These are phyloP conservation scores for Eudasyphora cyanicolor DNA, from an alignment of 2,888 invertebrate genomes.

Conservation along the genomic window DNA sequence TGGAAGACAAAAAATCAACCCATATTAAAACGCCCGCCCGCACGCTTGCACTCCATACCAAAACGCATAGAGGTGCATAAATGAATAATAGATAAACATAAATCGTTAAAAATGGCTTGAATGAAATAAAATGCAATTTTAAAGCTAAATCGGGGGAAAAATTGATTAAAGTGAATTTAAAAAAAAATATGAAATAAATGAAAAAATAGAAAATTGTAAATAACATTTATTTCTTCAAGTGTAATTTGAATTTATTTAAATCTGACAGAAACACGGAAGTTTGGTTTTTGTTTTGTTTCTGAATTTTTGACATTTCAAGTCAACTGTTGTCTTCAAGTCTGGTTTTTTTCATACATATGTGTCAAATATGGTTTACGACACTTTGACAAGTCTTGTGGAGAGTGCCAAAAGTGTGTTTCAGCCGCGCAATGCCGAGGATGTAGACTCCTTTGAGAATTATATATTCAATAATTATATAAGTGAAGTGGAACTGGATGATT, in stretches of 20 bases:
- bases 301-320: background rate
- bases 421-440: constrained; percentile 66
- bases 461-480: constrained; percentile 67
- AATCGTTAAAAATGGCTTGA: constrained; percentile 9
- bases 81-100: background rate
- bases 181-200: background rate
- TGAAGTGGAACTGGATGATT: constrained; percentile 62
- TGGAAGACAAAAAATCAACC: too few species aligned
- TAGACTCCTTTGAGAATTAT: constrained; percentile 67
- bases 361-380: constrained; percentile 66
- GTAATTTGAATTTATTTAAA: background rate
- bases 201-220: background rate
- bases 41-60: too few species aligned
- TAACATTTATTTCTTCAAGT: background rate
- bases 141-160: too few species aligned
- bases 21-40: too few species aligned
- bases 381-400: constrained; percentile 67
- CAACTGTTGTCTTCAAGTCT: background rate
- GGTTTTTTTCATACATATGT: background rate
- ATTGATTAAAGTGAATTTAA: background rate
- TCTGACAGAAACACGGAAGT: background rate
- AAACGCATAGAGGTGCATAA: background rate
- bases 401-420: constrained; percentile 69
- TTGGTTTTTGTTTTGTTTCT: constrained; percentile 20
- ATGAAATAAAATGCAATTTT: background rate